These are phyloP conservation scores for Rhinella marina DNA, from an alignment of 2,797 vertebrate species.

Conservation along the genomic window DNA sequence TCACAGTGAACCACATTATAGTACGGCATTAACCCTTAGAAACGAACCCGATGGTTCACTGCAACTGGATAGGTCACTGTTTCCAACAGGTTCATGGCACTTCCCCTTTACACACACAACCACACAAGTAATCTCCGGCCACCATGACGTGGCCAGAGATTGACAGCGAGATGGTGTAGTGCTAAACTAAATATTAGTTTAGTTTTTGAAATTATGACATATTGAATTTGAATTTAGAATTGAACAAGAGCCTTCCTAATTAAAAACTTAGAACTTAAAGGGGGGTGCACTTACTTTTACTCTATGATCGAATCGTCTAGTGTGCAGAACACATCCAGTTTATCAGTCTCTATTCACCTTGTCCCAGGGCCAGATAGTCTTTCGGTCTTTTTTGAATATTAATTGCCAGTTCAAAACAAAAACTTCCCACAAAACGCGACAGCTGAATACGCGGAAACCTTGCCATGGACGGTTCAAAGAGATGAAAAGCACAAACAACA, in stretches of 20 bases:
- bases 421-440: background rate
- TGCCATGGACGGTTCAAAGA: slow-evolving; percentile 50
- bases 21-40: too few species aligned
- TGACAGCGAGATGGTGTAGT: too few species aligned
- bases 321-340: background rate
- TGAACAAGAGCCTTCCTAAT: background rate
- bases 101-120: too few species aligned
- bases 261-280: background rate
- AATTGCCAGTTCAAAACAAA: background rate
- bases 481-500: slow-evolving; percentile 16
- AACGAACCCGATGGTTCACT: too few species aligned
- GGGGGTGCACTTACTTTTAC: background rate
- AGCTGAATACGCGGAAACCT: background rate
- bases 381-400: background rate
- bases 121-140: too few species aligned
- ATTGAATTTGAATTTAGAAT: background rate
- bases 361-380: background rate
- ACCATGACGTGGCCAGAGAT: too few species aligned
- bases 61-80: too few species aligned
- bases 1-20: too few species aligned
- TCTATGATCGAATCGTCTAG: background rate
- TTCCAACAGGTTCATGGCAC: too few species aligned
- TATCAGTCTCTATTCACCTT: background rate
- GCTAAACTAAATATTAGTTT: too few species aligned
- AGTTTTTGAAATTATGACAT: too few species aligned